Conservation (phyloP, 53 echinoderm and acorn worm species). For the Antedon mediterranea region DNA sequence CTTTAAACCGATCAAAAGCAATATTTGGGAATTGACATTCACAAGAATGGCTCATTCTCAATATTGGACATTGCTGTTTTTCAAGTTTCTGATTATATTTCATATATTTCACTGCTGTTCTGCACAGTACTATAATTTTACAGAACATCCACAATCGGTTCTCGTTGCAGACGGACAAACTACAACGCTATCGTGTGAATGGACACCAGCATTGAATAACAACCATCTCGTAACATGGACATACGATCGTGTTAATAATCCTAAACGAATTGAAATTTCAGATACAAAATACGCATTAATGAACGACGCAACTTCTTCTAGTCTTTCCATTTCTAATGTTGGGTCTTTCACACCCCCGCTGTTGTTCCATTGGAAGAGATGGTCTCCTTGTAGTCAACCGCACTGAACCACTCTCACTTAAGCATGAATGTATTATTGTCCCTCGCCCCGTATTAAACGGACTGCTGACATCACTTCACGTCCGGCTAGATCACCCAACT, state of each 20-base stretch:
- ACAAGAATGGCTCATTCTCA: too few species aligned
- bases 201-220: background rate
- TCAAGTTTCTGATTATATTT: background rate
- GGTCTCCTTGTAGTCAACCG: too few species aligned
- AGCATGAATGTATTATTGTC: too few species aligned
- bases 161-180: background rate
- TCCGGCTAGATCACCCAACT: too few species aligned
- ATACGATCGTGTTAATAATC: background rate
- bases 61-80: background rate
- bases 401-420: too few species aligned
- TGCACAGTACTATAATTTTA: background rate
- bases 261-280: background rate
- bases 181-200: background rate
- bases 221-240: background rate
- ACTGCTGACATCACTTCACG: too few species aligned
- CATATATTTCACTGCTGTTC: background rate
- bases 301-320: background rate
- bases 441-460: too few species aligned
- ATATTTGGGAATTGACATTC: too few species aligned
- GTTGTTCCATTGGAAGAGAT: too few species aligned
- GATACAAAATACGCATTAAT: background rate
- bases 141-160: background rate
- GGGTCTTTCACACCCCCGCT: too few species aligned
- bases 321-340: background rate
- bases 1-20: too few species aligned